Conservation (phyloP, 2,113 vertebrate genomes). For the Orthochromis indermauri region DNA sequence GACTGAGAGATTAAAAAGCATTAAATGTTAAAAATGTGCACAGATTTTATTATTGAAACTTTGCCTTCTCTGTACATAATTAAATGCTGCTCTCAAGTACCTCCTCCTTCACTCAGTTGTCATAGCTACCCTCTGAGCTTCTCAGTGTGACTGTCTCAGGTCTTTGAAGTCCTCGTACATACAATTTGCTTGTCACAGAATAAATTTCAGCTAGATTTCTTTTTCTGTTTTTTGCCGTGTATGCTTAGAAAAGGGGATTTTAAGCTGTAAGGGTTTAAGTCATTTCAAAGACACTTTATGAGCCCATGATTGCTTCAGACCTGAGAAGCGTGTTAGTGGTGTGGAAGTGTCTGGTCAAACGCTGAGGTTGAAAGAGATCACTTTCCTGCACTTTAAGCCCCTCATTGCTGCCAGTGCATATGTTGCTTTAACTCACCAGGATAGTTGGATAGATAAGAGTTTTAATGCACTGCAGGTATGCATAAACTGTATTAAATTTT, state of each 20-base stretch:
- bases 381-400: neutral
- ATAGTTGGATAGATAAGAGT: neutral
- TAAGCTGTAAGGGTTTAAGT: neutral
- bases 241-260: neutral
- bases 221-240: neutral
- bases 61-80: neutral
- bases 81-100: slow-evolving; percentile 7
- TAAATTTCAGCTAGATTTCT: neutral
- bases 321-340: neutral
- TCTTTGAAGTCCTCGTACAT: neutral
- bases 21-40: neutral
- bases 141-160: neutral
- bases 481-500: neutral
- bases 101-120: slow-evolving; percentile 18
- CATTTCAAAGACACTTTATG: neutral
- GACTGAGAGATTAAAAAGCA: neutral
- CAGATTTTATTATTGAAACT: neutral
- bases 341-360: neutral
- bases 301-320: neutral
- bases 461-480: neutral
- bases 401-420: neutral
- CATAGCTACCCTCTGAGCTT: slow-evolving; percentile 17
- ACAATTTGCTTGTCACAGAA: neutral
- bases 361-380: neutral
- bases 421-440: neutral